phyloP scores from a whole-genome alignment of 2,113 vertebrate genomes.

The Ceyx cyanopectus region DNA sequence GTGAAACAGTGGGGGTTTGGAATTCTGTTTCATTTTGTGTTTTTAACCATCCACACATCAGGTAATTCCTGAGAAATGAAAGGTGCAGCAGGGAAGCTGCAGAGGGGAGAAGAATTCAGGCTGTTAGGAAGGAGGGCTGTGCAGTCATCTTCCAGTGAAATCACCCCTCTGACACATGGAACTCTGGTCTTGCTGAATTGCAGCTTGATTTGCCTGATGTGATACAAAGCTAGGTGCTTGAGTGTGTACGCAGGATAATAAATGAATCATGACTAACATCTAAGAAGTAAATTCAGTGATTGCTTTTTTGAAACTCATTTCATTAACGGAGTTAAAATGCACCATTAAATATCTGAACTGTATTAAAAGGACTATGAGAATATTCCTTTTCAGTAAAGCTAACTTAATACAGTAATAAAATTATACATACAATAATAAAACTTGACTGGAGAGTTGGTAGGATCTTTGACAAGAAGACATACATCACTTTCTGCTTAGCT shows the following conservation, averaged over 20 bases:
- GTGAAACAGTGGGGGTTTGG: neutral
- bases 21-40: neutral
- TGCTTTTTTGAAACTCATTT: neutral
- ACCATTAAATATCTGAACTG: neutral
- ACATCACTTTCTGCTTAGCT: neutral
- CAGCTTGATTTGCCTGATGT: neutral
- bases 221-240: neutral
- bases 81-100: neutral
- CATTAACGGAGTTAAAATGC: neutral
- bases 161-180: neutral
- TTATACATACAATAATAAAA: neutral
- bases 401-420: neutral
- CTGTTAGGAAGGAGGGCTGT: neutral
- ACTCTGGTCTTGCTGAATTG: neutral
- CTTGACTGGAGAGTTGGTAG: neutral
- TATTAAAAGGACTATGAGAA: neutral
- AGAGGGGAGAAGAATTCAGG: neutral
- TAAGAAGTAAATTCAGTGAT: neutral
- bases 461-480: neutral
- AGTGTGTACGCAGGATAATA: neutral
- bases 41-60: neutral
- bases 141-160: neutral
- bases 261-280: neutral
- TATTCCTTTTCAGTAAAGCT: neutral
- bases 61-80: neutral